Evolutionary conservation across 2,797 vertebrate genomes (phyloP).

Genomic region (Sebastes matsubarae): DNA sequence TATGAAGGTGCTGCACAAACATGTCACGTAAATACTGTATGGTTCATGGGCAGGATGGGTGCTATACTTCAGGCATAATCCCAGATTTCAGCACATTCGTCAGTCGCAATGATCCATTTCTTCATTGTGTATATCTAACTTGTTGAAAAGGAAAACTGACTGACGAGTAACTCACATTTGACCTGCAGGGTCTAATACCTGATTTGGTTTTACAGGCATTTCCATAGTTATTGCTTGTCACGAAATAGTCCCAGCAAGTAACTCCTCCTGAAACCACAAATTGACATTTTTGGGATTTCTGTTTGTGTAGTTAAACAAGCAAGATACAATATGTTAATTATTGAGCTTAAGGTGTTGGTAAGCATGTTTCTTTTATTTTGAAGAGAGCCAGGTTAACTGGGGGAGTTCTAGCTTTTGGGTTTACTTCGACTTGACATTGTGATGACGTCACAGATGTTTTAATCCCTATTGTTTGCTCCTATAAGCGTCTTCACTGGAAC

Average conservation of each 20-base stretch:
- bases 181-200: not conserved
- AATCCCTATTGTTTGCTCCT: too few relatives aligned
- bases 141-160: not conserved
- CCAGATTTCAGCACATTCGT: not conserved
- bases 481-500: not conserved
- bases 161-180: not conserved
- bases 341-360: not conserved
- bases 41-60: slow-evolving; percentile 7
- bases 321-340: slow-evolving; percentile 28
- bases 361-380: not conserved
- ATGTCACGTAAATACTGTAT: slow-evolving; percentile 34
- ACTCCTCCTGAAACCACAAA: slow-evolving; percentile 42
- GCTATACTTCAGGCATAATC: not conserved
- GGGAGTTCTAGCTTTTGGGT: too few relatives aligned
- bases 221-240: slow-evolving; percentile 2
- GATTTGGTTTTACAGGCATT: slow-evolving; percentile 7
- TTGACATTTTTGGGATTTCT: slow-evolving; percentile 30
- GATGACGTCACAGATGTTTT: too few relatives aligned
- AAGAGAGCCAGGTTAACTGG: too few relatives aligned
- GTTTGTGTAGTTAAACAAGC: slow-evolving; percentile 31
- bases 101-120: not conserved
- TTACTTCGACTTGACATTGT: too few relatives aligned
- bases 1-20: slow-evolving; percentile 58
- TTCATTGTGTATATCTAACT: not conserved
- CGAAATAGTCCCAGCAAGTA: not conserved